phyloP scores from a whole-genome alignment of 2,888 invertebrate species.

The Thereva nobilitata region DNA sequence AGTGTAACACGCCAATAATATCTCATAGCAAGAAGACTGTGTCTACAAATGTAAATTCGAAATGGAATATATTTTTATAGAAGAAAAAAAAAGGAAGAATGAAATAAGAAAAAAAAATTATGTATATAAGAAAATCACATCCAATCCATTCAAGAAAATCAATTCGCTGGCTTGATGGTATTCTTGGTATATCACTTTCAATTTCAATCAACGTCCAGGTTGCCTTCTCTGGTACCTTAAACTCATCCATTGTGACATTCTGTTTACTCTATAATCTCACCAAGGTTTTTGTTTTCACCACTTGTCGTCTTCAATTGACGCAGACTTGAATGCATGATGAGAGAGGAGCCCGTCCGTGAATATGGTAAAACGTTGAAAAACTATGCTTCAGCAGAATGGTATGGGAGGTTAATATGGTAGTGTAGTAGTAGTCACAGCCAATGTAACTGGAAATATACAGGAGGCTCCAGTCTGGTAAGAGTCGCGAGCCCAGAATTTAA shows the following conservation, averaged over 20 bases:
- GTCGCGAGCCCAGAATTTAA: constrained; percentile 24
- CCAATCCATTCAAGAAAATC: constrained; percentile 24
- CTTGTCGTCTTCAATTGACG: constrained; percentile 31
- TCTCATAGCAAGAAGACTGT: too few species aligned
- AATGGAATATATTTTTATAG: too few species aligned
- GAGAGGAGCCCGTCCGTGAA: background rate
- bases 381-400: constrained; percentile 1
- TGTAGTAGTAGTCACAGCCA: too few species aligned
- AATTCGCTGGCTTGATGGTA: background rate
- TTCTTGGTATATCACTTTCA: constrained; percentile 31
- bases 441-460: too few species aligned
- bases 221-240: constrained; percentile 14
- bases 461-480: too few species aligned
- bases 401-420: background rate
- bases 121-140: constrained; percentile 5
- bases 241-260: constrained; percentile 26
- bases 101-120: too few species aligned
- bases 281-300: constrained; percentile 23
- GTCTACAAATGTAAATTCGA: too few species aligned
- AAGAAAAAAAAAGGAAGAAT: too few species aligned
- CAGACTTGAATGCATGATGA: constrained; percentile 19
- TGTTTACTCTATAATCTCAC: constrained; percentile 25
- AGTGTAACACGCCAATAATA: too few species aligned
- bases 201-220: constrained; percentile 34
- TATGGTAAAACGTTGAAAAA: background rate